A percentile compares a stretch with the other conserved stretches of the same genome.
Evolutionary conservation across 1,140 invertebrate species (phyloP).

Genomic region (Yoshiicerus persimilis): DNA sequence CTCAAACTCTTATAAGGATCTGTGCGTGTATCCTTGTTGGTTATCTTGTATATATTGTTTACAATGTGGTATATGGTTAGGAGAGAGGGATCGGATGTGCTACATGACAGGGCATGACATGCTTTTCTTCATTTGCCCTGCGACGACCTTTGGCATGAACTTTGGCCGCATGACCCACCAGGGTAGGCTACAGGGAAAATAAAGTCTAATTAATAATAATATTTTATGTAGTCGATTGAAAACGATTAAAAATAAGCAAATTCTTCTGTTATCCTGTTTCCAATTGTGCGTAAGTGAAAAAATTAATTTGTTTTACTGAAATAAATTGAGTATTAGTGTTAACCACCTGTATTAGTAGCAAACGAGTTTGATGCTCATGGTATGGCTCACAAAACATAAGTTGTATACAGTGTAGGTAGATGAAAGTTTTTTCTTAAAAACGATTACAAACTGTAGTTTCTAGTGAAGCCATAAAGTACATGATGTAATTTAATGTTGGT

Average conservation of each 20-base stretch:
- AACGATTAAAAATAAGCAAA: too few species aligned
- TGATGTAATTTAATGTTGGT: not conserved
- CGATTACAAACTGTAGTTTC: not conserved
- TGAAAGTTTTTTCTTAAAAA: not conserved
- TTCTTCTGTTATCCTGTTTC: too few species aligned
- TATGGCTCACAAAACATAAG: too few species aligned
- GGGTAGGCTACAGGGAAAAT: not conserved
- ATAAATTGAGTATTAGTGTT: too few species aligned
- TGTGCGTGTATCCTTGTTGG: not conserved
- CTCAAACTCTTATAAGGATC: not conserved
- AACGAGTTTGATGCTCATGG: too few species aligned
- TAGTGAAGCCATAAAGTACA: not conserved
- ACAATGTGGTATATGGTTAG: not conserved
- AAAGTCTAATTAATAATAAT: not conserved
- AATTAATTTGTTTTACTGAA: too few species aligned
- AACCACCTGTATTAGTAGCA: too few species aligned
- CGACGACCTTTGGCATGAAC: not conserved
- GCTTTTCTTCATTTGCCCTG: not conserved
- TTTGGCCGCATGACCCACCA: not conserved
- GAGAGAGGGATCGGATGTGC: not conserved
- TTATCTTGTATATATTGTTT: not conserved
- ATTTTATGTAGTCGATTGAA: not conserved
- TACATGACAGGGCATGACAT: constrained; percentile 9
- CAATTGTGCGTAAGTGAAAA: too few species aligned
- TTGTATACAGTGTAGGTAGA: too few species aligned